Conservation (phyloP, 2,888 invertebrate genomes). For the Dryobota labecula region DNA sequence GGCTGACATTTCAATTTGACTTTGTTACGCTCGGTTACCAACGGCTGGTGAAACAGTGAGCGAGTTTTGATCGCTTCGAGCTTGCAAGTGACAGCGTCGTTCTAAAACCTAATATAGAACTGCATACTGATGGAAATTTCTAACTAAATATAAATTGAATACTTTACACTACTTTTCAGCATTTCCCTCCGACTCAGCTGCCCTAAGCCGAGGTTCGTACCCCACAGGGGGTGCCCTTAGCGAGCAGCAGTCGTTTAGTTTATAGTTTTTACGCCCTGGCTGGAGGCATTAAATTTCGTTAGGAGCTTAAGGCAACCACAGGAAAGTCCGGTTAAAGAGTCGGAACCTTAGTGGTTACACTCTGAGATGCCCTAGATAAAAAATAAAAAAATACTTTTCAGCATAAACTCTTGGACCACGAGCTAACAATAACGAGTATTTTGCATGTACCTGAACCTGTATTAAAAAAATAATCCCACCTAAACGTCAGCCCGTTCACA, state of each 20-base stretch:
- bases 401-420: slow-evolving; percentile 2
- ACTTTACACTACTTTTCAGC: too few relatives aligned
- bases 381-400: neutral
- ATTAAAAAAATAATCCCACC: slow-evolving; percentile 47
- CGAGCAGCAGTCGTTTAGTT: too few relatives aligned
- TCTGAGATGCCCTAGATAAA: too few relatives aligned
- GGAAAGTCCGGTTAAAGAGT: too few relatives aligned
- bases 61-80: slow-evolving; percentile 70
- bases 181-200: too few relatives aligned
- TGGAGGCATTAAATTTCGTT: too few relatives aligned
- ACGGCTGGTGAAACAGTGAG: slow-evolving; percentile 65
- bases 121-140: slow-evolving; percentile 48
- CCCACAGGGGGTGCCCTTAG: too few relatives aligned
- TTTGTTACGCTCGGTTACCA: slow-evolving; percentile 77
- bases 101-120: slow-evolving; percentile 34
- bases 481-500: slow-evolving; percentile 39
- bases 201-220: too few relatives aligned
- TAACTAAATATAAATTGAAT: slow-evolving; percentile 19
- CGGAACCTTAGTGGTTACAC: too few relatives aligned
- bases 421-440: slow-evolving; percentile 11
- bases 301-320: too few relatives aligned
- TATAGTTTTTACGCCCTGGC: too few relatives aligned
- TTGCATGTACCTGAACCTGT: slow-evolving; percentile 17
- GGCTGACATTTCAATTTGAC: slow-evolving; percentile 86
- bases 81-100: slow-evolving; percentile 70